Evolutionary conservation across 2,888 invertebrate genomes (phyloP).

Genomic region (Apodemia hepburni): DNA sequence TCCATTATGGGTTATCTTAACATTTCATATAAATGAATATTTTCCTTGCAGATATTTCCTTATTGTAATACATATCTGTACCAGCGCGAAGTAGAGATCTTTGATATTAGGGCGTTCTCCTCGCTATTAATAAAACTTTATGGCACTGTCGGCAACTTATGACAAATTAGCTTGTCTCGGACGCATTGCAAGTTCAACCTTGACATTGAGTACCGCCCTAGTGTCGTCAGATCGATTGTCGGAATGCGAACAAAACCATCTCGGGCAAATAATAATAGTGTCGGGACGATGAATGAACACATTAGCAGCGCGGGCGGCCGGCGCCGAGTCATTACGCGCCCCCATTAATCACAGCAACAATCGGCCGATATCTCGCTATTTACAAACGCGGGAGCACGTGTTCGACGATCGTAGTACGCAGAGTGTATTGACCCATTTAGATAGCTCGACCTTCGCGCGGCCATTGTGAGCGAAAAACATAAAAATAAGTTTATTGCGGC

Average conservation of each 20-base stretch:
- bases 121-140: neutral
- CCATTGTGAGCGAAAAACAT: conserved; percentile 81
- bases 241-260: conserved; percentile 69
- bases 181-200: conserved; percentile 72
- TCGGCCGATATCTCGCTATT: conserved; percentile 81
- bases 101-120: neutral
- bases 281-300: conserved; percentile 73
- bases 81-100: neutral
- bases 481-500: conserved; percentile 80
- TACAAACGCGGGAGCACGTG: conserved; percentile 79
- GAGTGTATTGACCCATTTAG: conserved; percentile 81
- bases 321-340: conserved; percentile 75
- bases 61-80: no score
- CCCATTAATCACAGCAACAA: conserved; percentile 80
- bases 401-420: conserved; percentile 74
- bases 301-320: conserved; percentile 63
- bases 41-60: no score
- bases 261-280: conserved; percentile 70
- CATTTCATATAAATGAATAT: no score
- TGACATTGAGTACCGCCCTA: conserved; percentile 73
- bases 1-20: no score
- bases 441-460: conserved; percentile 80
- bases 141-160: neutral
- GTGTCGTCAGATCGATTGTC: conserved; percentile 65
- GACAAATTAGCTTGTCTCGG: conserved; percentile 46